Base-by-base conservation (phyloP, 2,888 invertebrate species). In the Dioctria linearis region DNA sequence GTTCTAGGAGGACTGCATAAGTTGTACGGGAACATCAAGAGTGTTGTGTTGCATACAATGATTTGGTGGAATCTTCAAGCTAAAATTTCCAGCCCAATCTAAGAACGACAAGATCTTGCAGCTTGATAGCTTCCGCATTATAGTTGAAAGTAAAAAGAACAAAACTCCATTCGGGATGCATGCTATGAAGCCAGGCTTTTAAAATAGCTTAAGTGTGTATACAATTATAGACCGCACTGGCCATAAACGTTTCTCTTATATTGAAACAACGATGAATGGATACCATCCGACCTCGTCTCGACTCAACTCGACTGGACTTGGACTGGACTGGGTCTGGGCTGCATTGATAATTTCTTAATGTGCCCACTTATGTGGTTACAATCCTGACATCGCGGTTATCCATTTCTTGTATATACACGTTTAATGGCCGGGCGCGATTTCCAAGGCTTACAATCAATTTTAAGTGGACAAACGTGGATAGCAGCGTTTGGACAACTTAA, bases 61-160 rank as follows among this genome's bases (percentile, higher is more conserved):
- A 25, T 25, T 25, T 25, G 25, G 25, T 51, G 51, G 51, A 11
- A 51, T 51, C 51, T 51, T 51, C 51, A 51, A 9, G 51, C 6
- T 11, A 2, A 51, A 51, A 51, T 51, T 51, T 51, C 6, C 51
- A 11, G 51, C 6, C 51, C 6, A 51, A 11, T 51, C 51, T 5
- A 3, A n/a, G 42, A 11, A 65, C 11, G 40, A 39, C 40, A 39
- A 65, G 65, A 65, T 65, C 40, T 65, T 65, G 65, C 65, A 65
- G 39, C 11, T 65, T 65, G 65, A 65, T 65, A 65, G 9, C 40
- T 65, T 65, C 65, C 65, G 65, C 40, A 11, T 65, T 65, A 51
- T 25, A 25, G 51, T 51, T 51, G 51, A 11, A 51, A 51, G 25
- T 25, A 25, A 25, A 25, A 25, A 25, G 25, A 25, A 25, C 25